phyloP scores from a whole-genome alignment of 2,888 invertebrate genomes.

The Cosmorhoe ocellata region DNA sequence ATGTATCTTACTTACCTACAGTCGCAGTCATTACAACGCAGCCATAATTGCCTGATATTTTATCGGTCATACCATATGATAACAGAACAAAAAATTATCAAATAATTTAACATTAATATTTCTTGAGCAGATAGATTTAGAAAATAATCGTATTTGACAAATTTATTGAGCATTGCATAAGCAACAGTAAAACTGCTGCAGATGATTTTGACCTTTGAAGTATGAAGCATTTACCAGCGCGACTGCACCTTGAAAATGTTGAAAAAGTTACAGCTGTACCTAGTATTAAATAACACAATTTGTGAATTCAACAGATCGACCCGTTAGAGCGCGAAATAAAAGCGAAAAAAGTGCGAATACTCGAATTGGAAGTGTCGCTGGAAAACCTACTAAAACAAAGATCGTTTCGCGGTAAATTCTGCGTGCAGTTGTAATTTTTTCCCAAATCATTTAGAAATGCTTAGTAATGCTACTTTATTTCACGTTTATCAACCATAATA shows the following conservation, averaged over 20 bases:
- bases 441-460: constrained; percentile 26
- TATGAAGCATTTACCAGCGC: too few species aligned
- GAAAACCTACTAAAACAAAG: constrained; percentile 90
- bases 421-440: constrained; percentile 78
- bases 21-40: too few species aligned
- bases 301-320: constrained; percentile 84
- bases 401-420: constrained; percentile 77
- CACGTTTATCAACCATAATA: not conserved
- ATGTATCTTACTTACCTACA: too few species aligned
- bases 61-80: too few species aligned
- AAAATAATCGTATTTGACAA: too few species aligned
- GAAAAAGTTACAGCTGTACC: constrained; percentile 78
- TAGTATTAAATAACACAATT: constrained; percentile 29
- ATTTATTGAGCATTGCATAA: too few species aligned
- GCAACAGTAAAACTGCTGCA: too few species aligned
- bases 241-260: not conserved
- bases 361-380: constrained; percentile 92
- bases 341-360: constrained; percentile 90
- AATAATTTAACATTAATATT: too few species aligned
- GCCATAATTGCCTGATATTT: too few species aligned
- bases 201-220: too few species aligned
- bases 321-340: constrained; percentile 93
- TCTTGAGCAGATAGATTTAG: too few species aligned
- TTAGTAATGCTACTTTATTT: constrained; percentile 4
- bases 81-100: too few species aligned